Percentiles rank a stretch among this genome's conserved stretches.
Evolutionary conservation across 2,113 vertebrate genomes (phyloP).

Genomic region (Nestor notabilis): DNA sequence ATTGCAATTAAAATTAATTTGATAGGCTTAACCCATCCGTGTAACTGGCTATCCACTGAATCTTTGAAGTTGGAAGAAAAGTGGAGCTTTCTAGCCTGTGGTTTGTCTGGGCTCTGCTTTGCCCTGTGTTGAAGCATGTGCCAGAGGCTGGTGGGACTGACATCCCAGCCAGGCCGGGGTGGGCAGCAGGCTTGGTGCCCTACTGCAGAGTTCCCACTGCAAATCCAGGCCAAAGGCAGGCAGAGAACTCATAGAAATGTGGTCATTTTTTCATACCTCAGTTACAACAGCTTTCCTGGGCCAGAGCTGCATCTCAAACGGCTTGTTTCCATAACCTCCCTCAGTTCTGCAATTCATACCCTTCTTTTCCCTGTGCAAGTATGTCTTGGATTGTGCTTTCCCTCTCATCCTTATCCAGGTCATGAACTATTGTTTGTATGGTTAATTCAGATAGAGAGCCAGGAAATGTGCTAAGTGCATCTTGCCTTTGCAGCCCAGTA

Average conservation of each 20-base stretch:
- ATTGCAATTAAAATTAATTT: constrained; percentile 71
- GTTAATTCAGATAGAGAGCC: neutral
- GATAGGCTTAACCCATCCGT: neutral
- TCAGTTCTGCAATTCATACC: neutral
- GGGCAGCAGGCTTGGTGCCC: neutral
- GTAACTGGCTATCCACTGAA: neutral
- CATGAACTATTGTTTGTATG: neutral
- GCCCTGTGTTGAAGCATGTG: neutral
- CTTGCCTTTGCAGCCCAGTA: neutral
- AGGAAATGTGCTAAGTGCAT: neutral
- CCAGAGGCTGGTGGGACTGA: no score
- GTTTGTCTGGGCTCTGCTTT: neutral
- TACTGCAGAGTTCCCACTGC: neutral
- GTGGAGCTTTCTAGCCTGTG: neutral
- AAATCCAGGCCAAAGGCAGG: neutral
- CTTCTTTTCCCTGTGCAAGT: no score
- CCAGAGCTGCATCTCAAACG: neutral
- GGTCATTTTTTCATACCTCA: neutral
- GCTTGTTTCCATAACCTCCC: accelerated
- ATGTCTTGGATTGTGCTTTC: neutral
- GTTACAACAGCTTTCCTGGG: accelerated
- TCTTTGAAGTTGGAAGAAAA: neutral
- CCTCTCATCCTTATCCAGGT: neutral
- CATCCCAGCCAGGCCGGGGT: neutral
- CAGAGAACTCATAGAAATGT: neutral